phyloP scores from a whole-genome alignment of 1,140 invertebrate genomes.

The Drosophila lowei region DNA sequence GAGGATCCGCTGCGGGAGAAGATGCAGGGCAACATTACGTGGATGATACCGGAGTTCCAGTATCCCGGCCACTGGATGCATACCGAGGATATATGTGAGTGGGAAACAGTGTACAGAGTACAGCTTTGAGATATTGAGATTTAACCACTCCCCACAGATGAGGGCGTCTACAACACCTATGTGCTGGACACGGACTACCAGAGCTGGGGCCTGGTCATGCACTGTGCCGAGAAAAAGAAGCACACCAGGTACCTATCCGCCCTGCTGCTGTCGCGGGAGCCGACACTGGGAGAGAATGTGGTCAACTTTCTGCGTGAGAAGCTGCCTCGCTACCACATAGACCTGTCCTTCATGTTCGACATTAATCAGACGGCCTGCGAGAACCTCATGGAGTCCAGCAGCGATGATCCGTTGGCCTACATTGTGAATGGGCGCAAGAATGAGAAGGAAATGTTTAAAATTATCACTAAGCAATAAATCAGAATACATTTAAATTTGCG shows the following conservation, averaged over 20 bases:
- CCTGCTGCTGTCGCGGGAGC: slow-evolving; percentile 90
- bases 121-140: not conserved
- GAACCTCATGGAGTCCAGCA: slow-evolving; percentile 75
- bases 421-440: slow-evolving; percentile 65
- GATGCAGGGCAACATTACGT: slow-evolving; percentile 92
- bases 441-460: slow-evolving; percentile 45
- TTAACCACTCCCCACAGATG: slow-evolving; percentile 85
- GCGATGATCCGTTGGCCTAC: slow-evolving; percentile 77
- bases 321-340: slow-evolving; percentile 89
- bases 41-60: slow-evolving; percentile 89
- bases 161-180: slow-evolving; percentile 94
- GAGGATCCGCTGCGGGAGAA: slow-evolving; percentile 92
- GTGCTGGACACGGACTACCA: slow-evolving; percentile 92
- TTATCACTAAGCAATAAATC: slow-evolving; percentile 49
- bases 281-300: slow-evolving; percentile 86
- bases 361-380: slow-evolving; percentile 87
- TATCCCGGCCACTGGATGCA: slow-evolving; percentile 92
- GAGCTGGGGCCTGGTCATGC: slow-evolving; percentile 91
- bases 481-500: too few species aligned
- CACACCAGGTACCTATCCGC: slow-evolving; percentile 91
- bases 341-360: slow-evolving; percentile 91
- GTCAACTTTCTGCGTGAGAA: slow-evolving; percentile 84
- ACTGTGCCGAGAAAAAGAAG: slow-evolving; percentile 92
- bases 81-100: slow-evolving; percentile 91
- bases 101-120: not conserved